These are phyloP conservation scores for Ageneiosus marmoratus DNA, from an alignment of 2,113 vertebrate species.

Conservation along the genomic window DNA sequence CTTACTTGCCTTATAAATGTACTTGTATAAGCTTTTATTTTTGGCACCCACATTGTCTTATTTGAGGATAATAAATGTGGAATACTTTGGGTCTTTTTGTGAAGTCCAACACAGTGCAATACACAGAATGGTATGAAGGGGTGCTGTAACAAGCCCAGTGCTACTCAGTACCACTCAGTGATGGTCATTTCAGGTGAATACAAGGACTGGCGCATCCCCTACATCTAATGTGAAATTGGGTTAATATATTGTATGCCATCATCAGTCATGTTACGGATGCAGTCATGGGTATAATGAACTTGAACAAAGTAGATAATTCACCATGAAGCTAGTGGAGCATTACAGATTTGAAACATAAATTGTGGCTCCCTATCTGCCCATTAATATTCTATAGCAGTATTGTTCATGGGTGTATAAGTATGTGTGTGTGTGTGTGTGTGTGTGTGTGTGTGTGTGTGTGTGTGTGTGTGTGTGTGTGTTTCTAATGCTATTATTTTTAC, in stretches of 20 bases:
- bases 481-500: no score
- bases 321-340: not conserved
- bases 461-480: no score
- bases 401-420: no score
- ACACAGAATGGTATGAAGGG: not conserved
- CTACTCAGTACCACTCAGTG: not conserved
- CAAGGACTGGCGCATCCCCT: not conserved
- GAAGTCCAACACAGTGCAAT: not conserved
- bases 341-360: not conserved
- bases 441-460: not conserved
- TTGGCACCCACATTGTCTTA: no score
- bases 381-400: no score
- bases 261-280: not conserved
- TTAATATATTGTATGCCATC: not conserved
- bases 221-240: not conserved
- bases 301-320: not conserved
- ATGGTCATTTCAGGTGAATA: not conserved
- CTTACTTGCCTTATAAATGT: no score
- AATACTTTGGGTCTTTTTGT: no score
- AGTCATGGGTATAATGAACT: not conserved
- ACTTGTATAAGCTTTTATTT: no score
- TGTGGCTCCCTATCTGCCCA: no score
- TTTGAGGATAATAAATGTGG: no score
- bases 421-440: not conserved
- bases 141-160: not conserved